A percentile compares a stretch with the other conserved stretches of the same genome.
Conservation (phyloP, 2,113 vertebrate species). For the Leptodactylus fuscus region DNA sequence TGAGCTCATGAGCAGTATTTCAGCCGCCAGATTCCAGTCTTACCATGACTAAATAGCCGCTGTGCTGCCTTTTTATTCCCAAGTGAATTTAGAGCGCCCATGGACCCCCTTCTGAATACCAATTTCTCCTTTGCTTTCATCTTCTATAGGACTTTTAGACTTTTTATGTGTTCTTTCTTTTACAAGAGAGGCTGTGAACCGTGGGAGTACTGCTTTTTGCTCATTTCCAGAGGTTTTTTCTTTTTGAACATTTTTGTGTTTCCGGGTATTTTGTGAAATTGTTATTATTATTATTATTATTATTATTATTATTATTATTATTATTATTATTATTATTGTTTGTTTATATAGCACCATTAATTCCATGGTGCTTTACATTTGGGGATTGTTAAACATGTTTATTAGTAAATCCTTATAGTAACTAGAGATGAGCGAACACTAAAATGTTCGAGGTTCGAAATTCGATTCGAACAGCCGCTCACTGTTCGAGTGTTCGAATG, state of each 20-base stretch:
- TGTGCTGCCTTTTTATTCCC: not conserved
- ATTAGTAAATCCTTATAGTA: too few relatives aligned
- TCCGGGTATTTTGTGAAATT: too few relatives aligned
- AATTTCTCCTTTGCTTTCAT: conserved; percentile 10
- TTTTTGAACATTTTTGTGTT: not conserved
- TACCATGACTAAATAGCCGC: conserved; percentile 31
- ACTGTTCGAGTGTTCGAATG: too few relatives aligned
- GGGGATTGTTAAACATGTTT: too few relatives aligned
- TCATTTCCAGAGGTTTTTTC: not conserved
- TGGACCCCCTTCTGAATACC: conserved; percentile 22
- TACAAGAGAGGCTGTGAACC: not conserved
- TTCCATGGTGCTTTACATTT: too few relatives aligned
- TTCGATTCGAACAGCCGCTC: too few relatives aligned
- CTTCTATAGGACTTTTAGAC: conserved; percentile 1
- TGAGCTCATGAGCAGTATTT: not conserved
- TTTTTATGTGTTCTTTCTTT: not conserved
- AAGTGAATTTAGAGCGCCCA: not conserved
- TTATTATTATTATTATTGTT: too few relatives aligned
- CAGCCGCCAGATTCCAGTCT: not conserved
- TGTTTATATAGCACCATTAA: too few relatives aligned
- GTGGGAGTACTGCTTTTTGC: not conserved
- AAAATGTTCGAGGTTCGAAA: too few relatives aligned
- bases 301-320: too few relatives aligned
- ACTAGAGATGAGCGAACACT: too few relatives aligned
- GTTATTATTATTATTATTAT: not conserved